These are phyloP conservation scores for Rosalia funebris DNA, from an alignment of 2,888 invertebrate species.

Conservation along the genomic window DNA sequence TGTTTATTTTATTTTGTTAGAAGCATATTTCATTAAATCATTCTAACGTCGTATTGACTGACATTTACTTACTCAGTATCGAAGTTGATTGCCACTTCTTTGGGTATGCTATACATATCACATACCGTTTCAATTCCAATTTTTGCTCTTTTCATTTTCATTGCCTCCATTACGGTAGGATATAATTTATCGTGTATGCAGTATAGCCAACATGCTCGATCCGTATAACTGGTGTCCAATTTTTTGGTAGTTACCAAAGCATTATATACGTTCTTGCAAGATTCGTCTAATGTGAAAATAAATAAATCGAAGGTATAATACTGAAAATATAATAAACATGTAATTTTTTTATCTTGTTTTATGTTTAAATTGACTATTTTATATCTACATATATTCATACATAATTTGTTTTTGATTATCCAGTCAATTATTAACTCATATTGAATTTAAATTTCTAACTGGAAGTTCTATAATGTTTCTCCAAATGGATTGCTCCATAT, in stretches of 20 bases:
- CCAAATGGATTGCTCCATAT: no score
- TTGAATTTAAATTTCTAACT: no score
- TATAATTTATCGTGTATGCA: neutral
- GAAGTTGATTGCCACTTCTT: conserved; percentile 43
- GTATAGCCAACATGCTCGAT: neutral
- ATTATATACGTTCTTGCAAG: conserved; percentile 9
- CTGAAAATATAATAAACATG: no score
- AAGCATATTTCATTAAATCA: no score
- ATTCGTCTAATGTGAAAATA: conserved; percentile 52
- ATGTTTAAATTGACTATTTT: no score
- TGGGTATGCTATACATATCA: conserved; percentile 11
- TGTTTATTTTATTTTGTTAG: no score
- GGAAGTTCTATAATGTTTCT: no score
- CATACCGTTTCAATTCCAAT: neutral
- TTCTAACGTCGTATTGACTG: no score
- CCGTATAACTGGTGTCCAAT: neutral
- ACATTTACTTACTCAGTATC: conserved; percentile 46
- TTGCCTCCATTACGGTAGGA: neutral
- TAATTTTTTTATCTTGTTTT: no score
- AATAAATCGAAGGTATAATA: conserved; percentile 36
- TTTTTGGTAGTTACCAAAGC: conserved; percentile 4
- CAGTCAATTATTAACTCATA: no score
- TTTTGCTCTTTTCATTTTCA: neutral
- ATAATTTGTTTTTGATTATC: no score
- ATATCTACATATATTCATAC: no score